These are phyloP conservation scores for Ploceus nigricollis DNA, from an alignment of 2,113 vertebrate genomes.

Conservation along the genomic window DNA sequence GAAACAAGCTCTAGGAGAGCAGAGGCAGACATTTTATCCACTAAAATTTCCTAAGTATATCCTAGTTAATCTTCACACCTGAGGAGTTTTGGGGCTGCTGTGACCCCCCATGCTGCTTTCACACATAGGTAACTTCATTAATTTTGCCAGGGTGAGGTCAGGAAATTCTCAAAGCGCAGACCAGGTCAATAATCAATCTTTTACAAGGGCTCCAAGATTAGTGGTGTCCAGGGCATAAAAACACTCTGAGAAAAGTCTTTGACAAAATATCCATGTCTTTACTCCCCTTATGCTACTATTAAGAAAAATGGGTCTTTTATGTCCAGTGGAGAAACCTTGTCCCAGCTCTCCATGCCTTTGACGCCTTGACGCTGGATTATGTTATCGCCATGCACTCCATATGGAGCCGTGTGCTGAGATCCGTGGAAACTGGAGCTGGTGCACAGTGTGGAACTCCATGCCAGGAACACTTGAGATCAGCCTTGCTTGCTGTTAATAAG, in stretches of 20 bases:
- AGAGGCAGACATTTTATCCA: not conserved
- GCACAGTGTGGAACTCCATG: not conserved
- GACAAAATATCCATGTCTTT: not conserved
- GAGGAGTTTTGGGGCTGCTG: not conserved
- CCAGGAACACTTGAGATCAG: constrained; percentile 27
- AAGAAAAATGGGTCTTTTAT: not conserved
- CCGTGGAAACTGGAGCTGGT: constrained; percentile 16
- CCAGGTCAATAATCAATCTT: not conserved
- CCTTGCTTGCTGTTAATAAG: not conserved
- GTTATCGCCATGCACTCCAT: not conserved
- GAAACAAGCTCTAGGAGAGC: not conserved
- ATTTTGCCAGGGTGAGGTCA: not conserved
- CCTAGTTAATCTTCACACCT: not conserved
- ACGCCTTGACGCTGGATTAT: not conserved
- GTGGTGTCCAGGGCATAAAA: not conserved
- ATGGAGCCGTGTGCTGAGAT: not conserved
- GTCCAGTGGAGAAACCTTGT: not conserved
- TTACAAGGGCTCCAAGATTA: not conserved
- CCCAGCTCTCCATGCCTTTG: not conserved
- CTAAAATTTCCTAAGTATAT: not conserved
- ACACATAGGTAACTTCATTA: not conserved
- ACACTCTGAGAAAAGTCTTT: not conserved
- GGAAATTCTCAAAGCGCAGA: not conserved
- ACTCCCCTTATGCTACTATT: not conserved
- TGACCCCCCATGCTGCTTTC: not conserved